phyloP scores from a whole-genome alignment of 2,797 vertebrate genomes.

The Pseudopleuronectes americanus region DNA sequence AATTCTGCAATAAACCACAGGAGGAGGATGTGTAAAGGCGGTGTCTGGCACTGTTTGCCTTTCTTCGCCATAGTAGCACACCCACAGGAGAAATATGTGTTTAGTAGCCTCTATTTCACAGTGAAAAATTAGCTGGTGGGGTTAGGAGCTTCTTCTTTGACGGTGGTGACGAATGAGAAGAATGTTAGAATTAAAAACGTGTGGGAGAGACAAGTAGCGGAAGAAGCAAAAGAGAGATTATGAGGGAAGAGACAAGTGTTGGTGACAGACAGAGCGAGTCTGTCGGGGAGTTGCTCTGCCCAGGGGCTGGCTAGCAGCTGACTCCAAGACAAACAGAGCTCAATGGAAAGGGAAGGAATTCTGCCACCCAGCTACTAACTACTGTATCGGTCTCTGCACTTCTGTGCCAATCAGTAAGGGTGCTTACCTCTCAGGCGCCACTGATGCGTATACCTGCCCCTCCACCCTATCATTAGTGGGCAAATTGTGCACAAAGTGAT shows the following conservation, averaged over 20 bases:
- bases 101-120: slow-evolving; percentile 11
- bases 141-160: slow-evolving; percentile 12
- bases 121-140: slow-evolving; percentile 10
- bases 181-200: slow-evolving; percentile 40
- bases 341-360: slow-evolving; percentile 23
- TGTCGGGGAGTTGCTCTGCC: slow-evolving; percentile 40
- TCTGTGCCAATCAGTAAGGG: slow-evolving; percentile 49
- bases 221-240: not conserved
- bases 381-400: slow-evolving; percentile 45
- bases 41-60: slow-evolving; percentile 13
- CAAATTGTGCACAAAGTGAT: slow-evolving; percentile 71
- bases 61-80: slow-evolving; percentile 16
- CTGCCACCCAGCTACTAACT: slow-evolving; percentile 43
- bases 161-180: slow-evolving; percentile 22
- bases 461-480: slow-evolving; percentile 63
- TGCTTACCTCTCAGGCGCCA: slow-evolving; percentile 51
- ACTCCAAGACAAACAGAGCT: slow-evolving; percentile 45
- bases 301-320: slow-evolving; percentile 41
- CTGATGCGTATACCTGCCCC: slow-evolving; percentile 52
- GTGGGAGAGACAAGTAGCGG: slow-evolving; percentile 9
- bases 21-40: slow-evolving; percentile 18
- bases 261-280: slow-evolving; percentile 30
- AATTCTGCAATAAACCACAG: slow-evolving; percentile 39
- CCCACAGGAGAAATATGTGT: slow-evolving; percentile 10
- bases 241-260: not conserved